A percentile compares a stretch with the other conserved stretches of the same genome.
Evolutionary conservation across 2,113 vertebrate species (phyloP).

Genomic region (Lepus timidus): DNA sequence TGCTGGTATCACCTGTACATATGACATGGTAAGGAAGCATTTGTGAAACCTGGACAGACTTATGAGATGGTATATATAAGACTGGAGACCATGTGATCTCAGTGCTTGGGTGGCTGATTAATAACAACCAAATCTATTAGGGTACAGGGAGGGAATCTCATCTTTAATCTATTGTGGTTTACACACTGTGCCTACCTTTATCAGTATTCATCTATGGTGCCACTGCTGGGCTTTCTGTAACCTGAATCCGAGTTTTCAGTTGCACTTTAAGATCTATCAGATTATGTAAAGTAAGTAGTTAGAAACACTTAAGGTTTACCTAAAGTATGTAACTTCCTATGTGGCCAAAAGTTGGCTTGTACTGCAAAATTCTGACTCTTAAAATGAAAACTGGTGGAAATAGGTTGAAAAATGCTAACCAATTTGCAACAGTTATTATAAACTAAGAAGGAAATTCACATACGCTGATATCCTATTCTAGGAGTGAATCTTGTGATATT

Average conservation of each 20-base stretch:
- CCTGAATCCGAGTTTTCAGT: not conserved
- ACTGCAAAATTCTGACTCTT: not conserved
- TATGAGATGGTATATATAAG: not conserved
- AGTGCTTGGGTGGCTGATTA: not conserved
- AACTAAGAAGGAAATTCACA: constrained; percentile 36
- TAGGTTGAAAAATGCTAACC: not conserved
- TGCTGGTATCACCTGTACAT: no score
- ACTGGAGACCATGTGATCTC: not conserved
- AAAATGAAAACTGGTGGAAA: not conserved
- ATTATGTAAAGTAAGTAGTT: not conserved
- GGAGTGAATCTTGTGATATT: not conserved
- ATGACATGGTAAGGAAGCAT: not conserved
- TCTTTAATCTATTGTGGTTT: not conserved
- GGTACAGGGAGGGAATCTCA: not conserved
- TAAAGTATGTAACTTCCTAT: not conserved
- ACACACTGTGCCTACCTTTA: not conserved
- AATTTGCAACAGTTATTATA: not conserved
- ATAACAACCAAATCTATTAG: not conserved
- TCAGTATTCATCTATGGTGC: not conserved
- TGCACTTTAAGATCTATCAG: not conserved
- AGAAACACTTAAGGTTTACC: not conserved
- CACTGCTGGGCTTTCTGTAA: not conserved
- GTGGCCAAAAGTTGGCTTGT: not conserved
- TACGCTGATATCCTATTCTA: not conserved
- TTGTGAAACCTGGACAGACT: not conserved